Conservation (phyloP, 2,888 invertebrate genomes). For the Coecobrya sp. region DNA sequence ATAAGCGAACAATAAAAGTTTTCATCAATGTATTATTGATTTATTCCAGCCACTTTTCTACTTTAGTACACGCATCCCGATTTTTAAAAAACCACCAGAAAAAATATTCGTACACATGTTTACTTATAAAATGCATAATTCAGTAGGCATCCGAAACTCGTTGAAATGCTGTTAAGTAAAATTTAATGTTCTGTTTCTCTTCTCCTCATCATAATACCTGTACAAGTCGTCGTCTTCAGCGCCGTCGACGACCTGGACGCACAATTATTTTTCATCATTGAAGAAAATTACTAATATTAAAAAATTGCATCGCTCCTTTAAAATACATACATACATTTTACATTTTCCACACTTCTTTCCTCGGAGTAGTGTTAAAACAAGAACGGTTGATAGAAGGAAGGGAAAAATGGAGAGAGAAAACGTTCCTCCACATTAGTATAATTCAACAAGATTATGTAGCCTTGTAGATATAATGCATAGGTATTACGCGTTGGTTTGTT, state of each 20-base stretch:
- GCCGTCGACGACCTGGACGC: not conserved
- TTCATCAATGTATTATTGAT: too few species aligned
- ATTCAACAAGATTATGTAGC: not conserved
- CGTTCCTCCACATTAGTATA: not conserved
- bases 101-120: too few species aligned
- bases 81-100: too few species aligned
- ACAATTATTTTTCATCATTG: slow-evolving; percentile 52
- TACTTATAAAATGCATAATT: not conserved
- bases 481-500: slow-evolving; percentile 24
- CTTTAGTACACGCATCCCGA: too few species aligned
- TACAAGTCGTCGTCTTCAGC: not conserved
- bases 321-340: not conserved
- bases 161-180: slow-evolving; percentile 61
- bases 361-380: not conserved
- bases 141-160: slow-evolving; percentile 21
- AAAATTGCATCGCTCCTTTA: slow-evolving; percentile 24
- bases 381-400: not conserved
- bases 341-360: slow-evolving; percentile 26
- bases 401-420: not conserved
- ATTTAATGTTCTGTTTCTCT: slow-evolving; percentile 46
- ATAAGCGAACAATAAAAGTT: too few species aligned
- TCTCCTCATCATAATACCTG: slow-evolving; percentile 9
- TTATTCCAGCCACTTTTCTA: too few species aligned
- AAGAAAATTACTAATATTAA: slow-evolving; percentile 62
- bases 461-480: not conserved